phyloP scores from a whole-genome alignment of 2,888 invertebrate genomes.

The Amorpha juglandis region DNA sequence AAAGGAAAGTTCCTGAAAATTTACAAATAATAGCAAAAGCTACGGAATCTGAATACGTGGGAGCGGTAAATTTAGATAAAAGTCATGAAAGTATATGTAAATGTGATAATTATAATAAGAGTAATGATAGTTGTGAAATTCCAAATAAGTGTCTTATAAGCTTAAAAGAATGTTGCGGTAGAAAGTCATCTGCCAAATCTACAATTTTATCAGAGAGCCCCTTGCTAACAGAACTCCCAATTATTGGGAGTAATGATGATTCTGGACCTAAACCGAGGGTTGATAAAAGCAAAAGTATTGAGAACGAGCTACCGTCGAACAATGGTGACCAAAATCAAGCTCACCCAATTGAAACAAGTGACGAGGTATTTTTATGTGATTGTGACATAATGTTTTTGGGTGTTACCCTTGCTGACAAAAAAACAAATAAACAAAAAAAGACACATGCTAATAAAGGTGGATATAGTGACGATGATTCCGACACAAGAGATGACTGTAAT shows the following conservation, averaged over 20 bases:
- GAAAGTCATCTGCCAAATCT: constrained; percentile 33
- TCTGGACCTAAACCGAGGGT: background rate
- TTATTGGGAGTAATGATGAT: background rate
- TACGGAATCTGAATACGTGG: constrained; percentile 67
- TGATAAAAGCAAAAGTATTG: background rate
- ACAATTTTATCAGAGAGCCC: background rate
- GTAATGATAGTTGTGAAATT: constrained; percentile 30
- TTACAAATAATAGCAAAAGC: constrained; percentile 35
- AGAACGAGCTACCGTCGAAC: background rate
- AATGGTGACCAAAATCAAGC: background rate
- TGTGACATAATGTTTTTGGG: constrained; percentile 70
- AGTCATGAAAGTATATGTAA: constrained; percentile 57
- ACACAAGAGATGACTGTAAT: constrained; percentile 3
- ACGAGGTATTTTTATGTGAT: constrained; percentile 44
- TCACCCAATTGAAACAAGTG: background rate
- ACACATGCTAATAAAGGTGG: constrained; percentile 25
- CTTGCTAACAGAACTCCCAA: background rate
- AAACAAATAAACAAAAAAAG: constrained; percentile 32
- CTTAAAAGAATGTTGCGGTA: constrained; percentile 45
- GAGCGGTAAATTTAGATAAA: constrained; percentile 65
- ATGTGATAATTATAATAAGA: constrained; percentile 36
- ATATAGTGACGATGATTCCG: constrained; percentile 17
- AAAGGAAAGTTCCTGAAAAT: constrained; percentile 28
- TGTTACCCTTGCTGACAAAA: constrained; percentile 62
- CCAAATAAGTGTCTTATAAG: constrained; percentile 47